Base-by-base conservation (phyloP, 2,113 vertebrate genomes). In the Callospermophilus lateralis region DNA sequence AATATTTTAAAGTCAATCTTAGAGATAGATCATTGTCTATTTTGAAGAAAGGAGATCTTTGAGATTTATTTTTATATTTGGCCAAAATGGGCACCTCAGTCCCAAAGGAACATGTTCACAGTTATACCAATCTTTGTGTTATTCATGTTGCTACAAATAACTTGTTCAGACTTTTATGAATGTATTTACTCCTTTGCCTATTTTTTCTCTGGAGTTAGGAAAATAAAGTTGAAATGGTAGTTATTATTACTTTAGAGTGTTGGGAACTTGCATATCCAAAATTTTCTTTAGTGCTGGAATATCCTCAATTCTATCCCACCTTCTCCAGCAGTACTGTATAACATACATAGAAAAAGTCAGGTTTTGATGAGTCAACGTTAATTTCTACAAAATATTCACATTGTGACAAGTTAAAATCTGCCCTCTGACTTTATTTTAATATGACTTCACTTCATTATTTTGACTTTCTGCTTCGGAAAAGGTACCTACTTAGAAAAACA, bases 1-100 rank as follows among this genome's bases (percentile, higher is more conserved):
- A 94, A 73, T 87, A 87, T 76, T 96, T 95, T 84, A 78, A 96
- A 93, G 37, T 70, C 16, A 89, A 74, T 42, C 24, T 86, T 58
- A 42, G 45, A 87, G 24, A 78, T 30, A 83, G 93, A 70, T 84
- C 10, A 73, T 55, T 72, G 19, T 77, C 51, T 92, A 12, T 89
- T 84, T 92, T 95, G 42, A 42, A 95, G 58, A 95, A 92, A 76
- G 8, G 22, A 88, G 19, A 90, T 22, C 65, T 95, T 90, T 53
- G 65, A n/a, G 68, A 93, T 70, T 93, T 96, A 32, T 76, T 90
- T 93, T 90, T 93, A 30, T 42, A 37, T 61, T 48, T 83, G 19
- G 19, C 20, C 37, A 55, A 8, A 32, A 1, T 22, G 3, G 32
- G 3, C 9, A 61, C 53, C 55, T 48, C 63, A 68, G 81, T 76